Evolutionary conservation across 2,888 invertebrate genomes (phyloP).

Genomic region (Muscina levida): DNA sequence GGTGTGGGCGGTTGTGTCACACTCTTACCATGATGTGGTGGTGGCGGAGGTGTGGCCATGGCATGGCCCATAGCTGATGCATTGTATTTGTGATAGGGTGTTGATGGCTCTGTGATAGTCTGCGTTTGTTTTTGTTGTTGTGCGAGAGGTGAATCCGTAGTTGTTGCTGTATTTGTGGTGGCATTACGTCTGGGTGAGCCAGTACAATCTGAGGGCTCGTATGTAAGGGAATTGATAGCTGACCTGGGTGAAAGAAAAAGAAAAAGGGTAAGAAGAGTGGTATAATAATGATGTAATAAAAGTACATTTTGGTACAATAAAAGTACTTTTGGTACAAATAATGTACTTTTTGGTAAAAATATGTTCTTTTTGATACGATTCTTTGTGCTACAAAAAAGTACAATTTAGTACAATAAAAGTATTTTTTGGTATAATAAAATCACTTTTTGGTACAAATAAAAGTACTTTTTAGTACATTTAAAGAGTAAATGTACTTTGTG

Average conservation of each 20-base stretch:
- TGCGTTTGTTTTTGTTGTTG: slow-evolving; percentile 39
- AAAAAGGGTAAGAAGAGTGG: too few relatives aligned
- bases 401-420: too few relatives aligned
- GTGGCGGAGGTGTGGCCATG: slow-evolving; percentile 70
- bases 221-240: slow-evolving; percentile 53
- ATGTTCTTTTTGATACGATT: too few relatives aligned
- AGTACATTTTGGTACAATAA: too few relatives aligned
- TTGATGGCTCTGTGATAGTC: slow-evolving; percentile 19
- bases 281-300: too few relatives aligned
- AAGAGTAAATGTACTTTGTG: too few relatives aligned
- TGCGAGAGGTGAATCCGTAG: slow-evolving; percentile 44
- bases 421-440: too few relatives aligned
- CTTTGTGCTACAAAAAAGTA: too few relatives aligned
- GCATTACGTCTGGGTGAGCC: slow-evolving; percentile 47
- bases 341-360: too few relatives aligned
- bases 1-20: slow-evolving; percentile 81
- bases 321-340: too few relatives aligned
- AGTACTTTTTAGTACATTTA: too few relatives aligned
- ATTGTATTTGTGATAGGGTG: slow-evolving; percentile 45
- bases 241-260: slow-evolving; percentile 32
- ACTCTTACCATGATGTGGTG: slow-evolving; percentile 85
- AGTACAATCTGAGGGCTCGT: slow-evolving; percentile 39
- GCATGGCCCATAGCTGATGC: neutral
- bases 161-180: slow-evolving; percentile 13
- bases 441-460: too few relatives aligned